These are phyloP conservation scores for Malacoctenus gilli DNA, from an alignment of 2,797 vertebrate species.

Conservation along the genomic window DNA sequence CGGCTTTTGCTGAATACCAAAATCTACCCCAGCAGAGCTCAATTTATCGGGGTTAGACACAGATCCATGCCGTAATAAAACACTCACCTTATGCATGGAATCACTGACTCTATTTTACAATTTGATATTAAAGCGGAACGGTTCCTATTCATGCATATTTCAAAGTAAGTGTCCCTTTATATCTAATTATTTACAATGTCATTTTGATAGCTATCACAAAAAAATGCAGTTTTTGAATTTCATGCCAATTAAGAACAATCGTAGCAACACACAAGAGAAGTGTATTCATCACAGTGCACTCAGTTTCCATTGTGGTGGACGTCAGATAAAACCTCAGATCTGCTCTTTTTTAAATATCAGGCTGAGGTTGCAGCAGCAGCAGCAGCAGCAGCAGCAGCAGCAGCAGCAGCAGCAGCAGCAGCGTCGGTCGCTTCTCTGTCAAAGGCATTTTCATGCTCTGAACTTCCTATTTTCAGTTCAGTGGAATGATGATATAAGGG, in stretches of 20 bases:
- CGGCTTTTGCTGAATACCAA: conserved; percentile 36
- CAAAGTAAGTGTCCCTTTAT: background rate
- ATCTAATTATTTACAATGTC: conserved; percentile 14
- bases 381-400: background rate
- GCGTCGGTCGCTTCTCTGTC: conserved; percentile 5
- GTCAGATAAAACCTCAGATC: conserved; percentile 54
- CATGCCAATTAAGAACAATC: conserved; percentile 24
- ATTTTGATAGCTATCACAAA: conserved; percentile 29
- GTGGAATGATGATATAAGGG: conserved; percentile 51
- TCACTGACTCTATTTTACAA: conserved; percentile 4
- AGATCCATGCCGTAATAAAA: conserved; percentile 10
- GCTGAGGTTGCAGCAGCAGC: conserved; percentile 22
- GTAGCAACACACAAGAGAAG: conserved; percentile 41
- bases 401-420: conserved; percentile 7
- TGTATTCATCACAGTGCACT: conserved; percentile 34
- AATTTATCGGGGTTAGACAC: conserved; percentile 17
- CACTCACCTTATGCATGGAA: background rate
- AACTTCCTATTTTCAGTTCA: conserved; percentile 66
- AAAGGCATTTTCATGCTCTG: conserved; percentile 59
- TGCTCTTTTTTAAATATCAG: conserved; percentile 55
- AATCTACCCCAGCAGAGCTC: conserved; percentile 10
- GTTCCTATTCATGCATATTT: conserved; percentile 6
- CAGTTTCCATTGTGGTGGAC: conserved; percentile 49
- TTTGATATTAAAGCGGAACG: conserved; percentile 8
- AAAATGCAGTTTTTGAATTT: conserved; percentile 18